Conservation (phyloP, 2,888 invertebrate genomes). For the Cephus rjabovi region DNA sequence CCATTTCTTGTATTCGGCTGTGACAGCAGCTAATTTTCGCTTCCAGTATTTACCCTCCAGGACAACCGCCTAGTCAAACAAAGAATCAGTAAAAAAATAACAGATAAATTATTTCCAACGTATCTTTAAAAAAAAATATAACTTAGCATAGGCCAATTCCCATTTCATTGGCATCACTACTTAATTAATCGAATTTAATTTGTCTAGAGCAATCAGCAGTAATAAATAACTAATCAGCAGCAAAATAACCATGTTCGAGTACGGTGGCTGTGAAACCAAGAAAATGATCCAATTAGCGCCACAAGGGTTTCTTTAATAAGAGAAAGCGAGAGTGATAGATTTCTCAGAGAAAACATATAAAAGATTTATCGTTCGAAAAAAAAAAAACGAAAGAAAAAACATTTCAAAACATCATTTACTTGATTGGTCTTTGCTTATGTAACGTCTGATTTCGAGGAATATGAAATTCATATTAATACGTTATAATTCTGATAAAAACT, state of each 20-base stretch:
- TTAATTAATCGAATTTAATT: not conserved
- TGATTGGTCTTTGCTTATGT: not conserved
- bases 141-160: not conserved
- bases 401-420: not conserved
- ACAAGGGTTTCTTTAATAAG: not conserved
- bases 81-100: slow-evolving; percentile 17
- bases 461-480: not conserved
- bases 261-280: not conserved
- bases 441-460: not conserved
- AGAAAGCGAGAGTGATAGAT: not conserved
- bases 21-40: slow-evolving; percentile 93
- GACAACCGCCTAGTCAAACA: slow-evolving; percentile 84
- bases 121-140: slow-evolving; percentile 9
- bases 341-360: not conserved
- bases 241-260: not conserved
- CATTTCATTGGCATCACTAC: not conserved
- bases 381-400: not conserved
- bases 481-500: not conserved
- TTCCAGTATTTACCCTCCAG: slow-evolving; percentile 99
- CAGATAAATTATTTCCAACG: not conserved
- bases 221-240: slow-evolving; percentile 1
- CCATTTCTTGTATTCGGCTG: slow-evolving; percentile 99
- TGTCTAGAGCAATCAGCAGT: not conserved
- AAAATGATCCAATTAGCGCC: not conserved
- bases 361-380: not conserved